Evolutionary conservation across 2,888 invertebrate species (phyloP).

Genomic region (Azorinus chamasolen): DNA sequence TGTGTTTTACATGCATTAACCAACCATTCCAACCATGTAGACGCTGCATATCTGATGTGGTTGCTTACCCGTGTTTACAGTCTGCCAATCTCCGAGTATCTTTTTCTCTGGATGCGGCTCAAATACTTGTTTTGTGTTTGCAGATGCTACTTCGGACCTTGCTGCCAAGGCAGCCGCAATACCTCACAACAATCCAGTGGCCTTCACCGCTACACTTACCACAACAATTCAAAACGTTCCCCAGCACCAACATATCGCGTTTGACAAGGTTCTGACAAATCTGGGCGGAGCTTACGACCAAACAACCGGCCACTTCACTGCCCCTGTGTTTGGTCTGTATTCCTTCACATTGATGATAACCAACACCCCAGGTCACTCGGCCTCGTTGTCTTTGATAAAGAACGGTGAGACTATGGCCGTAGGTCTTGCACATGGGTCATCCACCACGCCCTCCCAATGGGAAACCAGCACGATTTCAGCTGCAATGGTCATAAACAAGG

Average conservation of each 20-base stretch:
- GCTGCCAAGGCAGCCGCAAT: conserved; percentile 27
- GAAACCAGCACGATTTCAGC: conserved; percentile 42
- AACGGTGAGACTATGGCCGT: conserved; percentile 26
- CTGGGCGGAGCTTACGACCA: conserved; percentile 35
- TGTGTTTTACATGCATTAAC: too few relatives aligned
- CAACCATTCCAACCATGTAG: too few relatives aligned
- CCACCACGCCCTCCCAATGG: conserved; percentile 18
- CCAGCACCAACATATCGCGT: conserved; percentile 39
- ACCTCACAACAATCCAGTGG: conserved; percentile 28
- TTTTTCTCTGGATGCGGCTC: too few relatives aligned
- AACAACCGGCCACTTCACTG: conserved; percentile 30
- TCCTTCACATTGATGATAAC: conserved; percentile 45
- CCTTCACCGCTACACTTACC: conserved; percentile 45
- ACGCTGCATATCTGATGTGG: too few relatives aligned
- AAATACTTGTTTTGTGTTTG: neutral
- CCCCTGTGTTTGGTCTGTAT: conserved; percentile 48
- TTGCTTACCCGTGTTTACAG: too few relatives aligned
- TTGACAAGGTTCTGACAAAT: conserved; percentile 45
- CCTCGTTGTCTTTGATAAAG: conserved; percentile 34
- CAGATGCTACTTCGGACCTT: conserved; percentile 40
- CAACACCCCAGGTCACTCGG: conserved; percentile 38
- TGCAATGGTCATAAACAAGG: conserved; percentile 19
- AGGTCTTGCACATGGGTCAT: conserved; percentile 37
- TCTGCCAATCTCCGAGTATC: too few relatives aligned
- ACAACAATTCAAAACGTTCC: conserved; percentile 32